Conservation (phyloP, 2,797 vertebrate genomes). For the Mormyrus proboscirostris region DNA sequence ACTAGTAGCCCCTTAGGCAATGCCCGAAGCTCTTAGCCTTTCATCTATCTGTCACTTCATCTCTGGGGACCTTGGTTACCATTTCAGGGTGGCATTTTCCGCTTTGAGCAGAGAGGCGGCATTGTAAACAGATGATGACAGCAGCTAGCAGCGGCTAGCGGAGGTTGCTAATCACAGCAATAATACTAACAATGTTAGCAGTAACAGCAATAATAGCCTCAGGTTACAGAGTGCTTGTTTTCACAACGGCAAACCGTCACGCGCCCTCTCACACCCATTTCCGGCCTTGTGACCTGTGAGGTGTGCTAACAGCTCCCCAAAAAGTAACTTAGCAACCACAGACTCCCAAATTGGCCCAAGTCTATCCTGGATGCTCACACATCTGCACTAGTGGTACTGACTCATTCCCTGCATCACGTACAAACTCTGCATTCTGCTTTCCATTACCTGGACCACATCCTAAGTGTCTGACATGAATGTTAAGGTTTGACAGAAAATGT, state of each 20-base stretch:
- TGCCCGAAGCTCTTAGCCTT: neutral
- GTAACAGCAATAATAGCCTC: neutral
- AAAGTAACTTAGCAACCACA: neutral
- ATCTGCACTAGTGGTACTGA: neutral
- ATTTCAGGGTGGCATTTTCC: neutral
- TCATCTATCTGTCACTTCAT: neutral
- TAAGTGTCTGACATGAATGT: too few species aligned
- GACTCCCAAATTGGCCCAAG: neutral
- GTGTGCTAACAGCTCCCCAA: neutral
- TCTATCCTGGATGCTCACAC: neutral
- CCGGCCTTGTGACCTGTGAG: neutral
- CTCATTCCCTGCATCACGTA: neutral
- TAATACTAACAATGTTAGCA: neutral
- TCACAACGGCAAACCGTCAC: neutral
- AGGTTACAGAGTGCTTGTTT: neutral
- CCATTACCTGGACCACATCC: neutral
- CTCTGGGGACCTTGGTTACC: neutral
- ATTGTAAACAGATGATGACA: neutral
- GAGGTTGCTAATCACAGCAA: neutral
- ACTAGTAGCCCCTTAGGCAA: neutral
- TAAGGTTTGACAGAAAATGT: neutral
- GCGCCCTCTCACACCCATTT: neutral
- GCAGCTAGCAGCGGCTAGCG: neutral
- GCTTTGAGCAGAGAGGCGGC: neutral
- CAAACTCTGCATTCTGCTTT: neutral